Percentiles rank a stretch among this genome's conserved stretches.
phyloP scores from a whole-genome alignment of 2,797 vertebrate species.

The Molossus molossus region DNA sequence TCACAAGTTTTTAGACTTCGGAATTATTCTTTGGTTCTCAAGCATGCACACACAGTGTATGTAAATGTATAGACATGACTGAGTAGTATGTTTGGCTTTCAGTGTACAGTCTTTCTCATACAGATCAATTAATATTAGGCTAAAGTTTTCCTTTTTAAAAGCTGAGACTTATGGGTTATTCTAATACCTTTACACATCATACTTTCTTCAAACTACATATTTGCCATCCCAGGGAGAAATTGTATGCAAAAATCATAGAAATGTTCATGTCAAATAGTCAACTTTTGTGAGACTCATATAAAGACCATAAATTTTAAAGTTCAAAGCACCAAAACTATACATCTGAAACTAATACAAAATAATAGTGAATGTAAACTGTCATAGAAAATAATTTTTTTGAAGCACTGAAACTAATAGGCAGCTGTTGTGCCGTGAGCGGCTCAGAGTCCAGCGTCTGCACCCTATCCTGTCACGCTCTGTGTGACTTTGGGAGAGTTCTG shows the following conservation, averaged over 20 bases:
- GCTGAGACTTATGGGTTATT: not conserved
- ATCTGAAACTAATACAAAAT: not conserved
- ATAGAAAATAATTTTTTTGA: not conserved
- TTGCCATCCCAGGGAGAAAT: not conserved
- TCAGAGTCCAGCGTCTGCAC: not conserved
- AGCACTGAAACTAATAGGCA: not conserved
- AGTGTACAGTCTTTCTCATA: not conserved
- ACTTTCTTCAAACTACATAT: constrained; percentile 37
- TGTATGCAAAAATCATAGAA: not conserved
- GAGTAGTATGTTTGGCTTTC: not conserved
- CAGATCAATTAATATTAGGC: not conserved
- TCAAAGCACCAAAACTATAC: constrained; percentile 33
- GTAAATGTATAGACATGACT: not conserved
- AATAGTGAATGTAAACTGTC: not conserved
- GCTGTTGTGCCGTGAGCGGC: not conserved
- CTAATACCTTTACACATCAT: not conserved
- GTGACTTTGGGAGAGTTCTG: not conserved
- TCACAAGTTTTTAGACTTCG: not conserved
- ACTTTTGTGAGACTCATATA: constrained; percentile 27
- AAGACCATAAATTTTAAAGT: constrained; percentile 3
- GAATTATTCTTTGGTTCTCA: not conserved
- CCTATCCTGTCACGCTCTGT: not conserved
- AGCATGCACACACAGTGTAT: not conserved
- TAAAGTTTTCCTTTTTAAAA: constrained; percentile 10
- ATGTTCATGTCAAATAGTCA: not conserved